Conservation (phyloP, 2,113 vertebrate genomes). For the Ardeotis arabs region DNA sequence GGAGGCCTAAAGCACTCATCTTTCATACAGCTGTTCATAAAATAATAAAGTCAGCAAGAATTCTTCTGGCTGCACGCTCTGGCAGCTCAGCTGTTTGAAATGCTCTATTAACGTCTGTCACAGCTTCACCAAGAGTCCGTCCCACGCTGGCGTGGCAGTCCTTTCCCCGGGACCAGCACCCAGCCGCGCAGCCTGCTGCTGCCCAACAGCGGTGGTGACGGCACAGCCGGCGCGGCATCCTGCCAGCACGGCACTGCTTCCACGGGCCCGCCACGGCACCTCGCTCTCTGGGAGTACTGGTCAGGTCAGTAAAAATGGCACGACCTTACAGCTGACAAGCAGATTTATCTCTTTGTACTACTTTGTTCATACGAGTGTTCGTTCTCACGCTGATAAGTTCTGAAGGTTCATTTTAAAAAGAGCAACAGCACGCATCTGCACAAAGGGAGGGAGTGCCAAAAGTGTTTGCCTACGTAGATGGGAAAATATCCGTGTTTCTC, state of each 20-base stretch:
- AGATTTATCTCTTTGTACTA: neutral
- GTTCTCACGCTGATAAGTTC: too few species aligned
- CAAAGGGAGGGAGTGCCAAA: neutral
- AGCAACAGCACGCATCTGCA: neutral
- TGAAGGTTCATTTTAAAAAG: neutral
- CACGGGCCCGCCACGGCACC: neutral
- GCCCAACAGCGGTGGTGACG: neutral
- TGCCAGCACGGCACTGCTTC: neutral
- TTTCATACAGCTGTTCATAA: neutral
- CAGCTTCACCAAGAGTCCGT: neutral
- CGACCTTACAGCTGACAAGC: neutral
- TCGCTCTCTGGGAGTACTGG: neutral
- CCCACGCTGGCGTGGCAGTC: accelerated
- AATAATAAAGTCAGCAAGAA: neutral
- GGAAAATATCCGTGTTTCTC: neutral
- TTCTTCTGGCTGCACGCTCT: neutral
- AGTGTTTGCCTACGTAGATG: neutral
- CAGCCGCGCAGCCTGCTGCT: too few species aligned
- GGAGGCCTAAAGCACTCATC: neutral
- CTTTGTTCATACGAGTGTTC: neutral
- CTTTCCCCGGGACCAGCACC: too few species aligned
- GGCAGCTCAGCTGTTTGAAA: neutral
- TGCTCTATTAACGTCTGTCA: too few species aligned
- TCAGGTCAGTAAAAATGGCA: too few species aligned
- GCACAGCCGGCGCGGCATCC: accelerated